Evolutionary conservation across 2,797 vertebrate species (phyloP), one percentile per base, ranked within the genome.

Genomic region (Liparis tanakae): DNA sequence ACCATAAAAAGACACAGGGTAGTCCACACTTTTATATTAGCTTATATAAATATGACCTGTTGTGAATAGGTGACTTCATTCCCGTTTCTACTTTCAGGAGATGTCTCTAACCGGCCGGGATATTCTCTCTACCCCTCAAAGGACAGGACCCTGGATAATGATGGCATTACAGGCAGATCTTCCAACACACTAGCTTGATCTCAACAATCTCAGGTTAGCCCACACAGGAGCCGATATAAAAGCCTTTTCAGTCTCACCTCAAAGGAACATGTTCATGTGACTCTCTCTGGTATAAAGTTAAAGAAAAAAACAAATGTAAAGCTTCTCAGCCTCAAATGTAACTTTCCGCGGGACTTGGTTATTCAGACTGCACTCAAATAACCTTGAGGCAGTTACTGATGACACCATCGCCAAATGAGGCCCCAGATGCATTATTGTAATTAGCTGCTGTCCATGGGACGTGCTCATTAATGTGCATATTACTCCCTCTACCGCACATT

Each of bases 381-480:
- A 25, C 72, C 44, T 14, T 33, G 34, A 75, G 83, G 54, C 64
- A 62, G 70, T 79, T 78, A 34, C 64, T 60, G 55, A 63, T 70
- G 81, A 91, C 76, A 81, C 74, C 58, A n/a, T 51, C 67, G 36
- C 60, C 67, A 86, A 83, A 85, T 72, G 60, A 89, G 71, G 68
- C 68, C 78, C 79, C 82, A 73, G 76, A 83, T 71, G 74, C 60
- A 39, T 87, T 75, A 62, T 54, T 84, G 79, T 86, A 90, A 92
- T 93, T 91, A 88, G 69, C 20, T 73, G 64, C 83, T 80, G 41
- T 85, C 72, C 51, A 55, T 36, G n/a, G 82, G 70, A 85, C 71
- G 22, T 60, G 74, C 80, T 89, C 84, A 89, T 91, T 91, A 90
- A 92, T 82, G 83, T 67, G 76, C 66, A 79, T 58, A 78, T 85